Evolutionary conservation across 2,797 vertebrate genomes (phyloP).

Genomic region (Lophius americanus): DNA sequence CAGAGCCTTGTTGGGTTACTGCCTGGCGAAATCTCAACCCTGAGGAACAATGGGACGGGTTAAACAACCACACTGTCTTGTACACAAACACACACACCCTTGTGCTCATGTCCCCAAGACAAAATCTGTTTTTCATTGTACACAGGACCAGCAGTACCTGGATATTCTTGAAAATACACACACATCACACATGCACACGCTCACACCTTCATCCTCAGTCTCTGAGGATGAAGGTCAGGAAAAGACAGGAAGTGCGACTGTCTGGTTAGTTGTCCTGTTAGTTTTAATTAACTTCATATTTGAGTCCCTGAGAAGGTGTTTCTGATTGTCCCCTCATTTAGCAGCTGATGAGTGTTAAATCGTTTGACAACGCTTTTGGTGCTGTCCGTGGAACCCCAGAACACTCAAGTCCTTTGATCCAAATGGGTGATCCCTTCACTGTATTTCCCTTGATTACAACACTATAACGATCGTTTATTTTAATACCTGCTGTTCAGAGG

Average conservation of each 20-base stretch:
- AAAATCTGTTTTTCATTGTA: slow-evolving; percentile 3
- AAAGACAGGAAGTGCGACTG: too few relatives aligned
- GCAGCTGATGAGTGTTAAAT: slow-evolving; percentile 17
- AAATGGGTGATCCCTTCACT: slow-evolving; percentile 45
- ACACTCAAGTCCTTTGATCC: slow-evolving; percentile 20
- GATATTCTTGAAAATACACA: slow-evolving; percentile 14
- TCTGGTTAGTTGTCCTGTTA: not conserved
- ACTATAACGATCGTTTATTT: slow-evolving; percentile 28
- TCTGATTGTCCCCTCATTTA: slow-evolving; percentile 27
- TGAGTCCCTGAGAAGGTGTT: slow-evolving; percentile 29
- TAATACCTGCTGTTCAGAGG: slow-evolving; percentile 29
- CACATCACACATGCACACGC: slow-evolving; percentile 30
- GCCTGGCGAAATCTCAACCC: slow-evolving; percentile 68
- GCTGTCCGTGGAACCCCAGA: slow-evolving; percentile 23
- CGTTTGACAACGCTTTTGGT: slow-evolving; percentile 3
- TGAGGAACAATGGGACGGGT: slow-evolving; percentile 65
- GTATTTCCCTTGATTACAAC: slow-evolving; percentile 17
- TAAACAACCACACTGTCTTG: slow-evolving; percentile 45
- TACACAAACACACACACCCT: slow-evolving; percentile 25
- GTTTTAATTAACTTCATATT: slow-evolving; percentile 47
- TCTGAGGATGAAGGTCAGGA: too few relatives aligned
- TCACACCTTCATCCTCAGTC: slow-evolving; percentile 23
- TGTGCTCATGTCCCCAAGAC: slow-evolving; percentile 12
- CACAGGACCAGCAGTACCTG: slow-evolving; percentile 27
- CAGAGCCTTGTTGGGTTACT: slow-evolving; percentile 72